Evolutionary conservation across 2,888 invertebrate genomes (phyloP), one percentile per base, ranked within the genome.

Genomic region (Petrolisthes manimaculis): DNA sequence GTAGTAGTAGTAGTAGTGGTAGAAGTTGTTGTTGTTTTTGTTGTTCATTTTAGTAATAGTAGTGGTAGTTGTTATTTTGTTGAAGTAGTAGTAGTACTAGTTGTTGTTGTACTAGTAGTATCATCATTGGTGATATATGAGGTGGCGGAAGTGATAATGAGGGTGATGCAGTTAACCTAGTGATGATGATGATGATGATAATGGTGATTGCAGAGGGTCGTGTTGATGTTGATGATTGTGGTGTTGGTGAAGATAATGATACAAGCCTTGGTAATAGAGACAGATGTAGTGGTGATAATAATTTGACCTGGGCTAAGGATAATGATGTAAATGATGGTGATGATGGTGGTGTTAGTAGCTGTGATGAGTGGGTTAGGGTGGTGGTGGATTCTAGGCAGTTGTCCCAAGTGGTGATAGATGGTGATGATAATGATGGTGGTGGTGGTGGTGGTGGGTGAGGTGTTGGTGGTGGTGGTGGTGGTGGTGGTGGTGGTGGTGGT

Each of bases 211-310:
- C 14, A 14, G 67, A 14, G 14, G 67, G 67, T 12, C 67, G 9
- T 8, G 67, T 12, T 14, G 14, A 67, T 67, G 67, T 67, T 67
- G 67, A 67, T 8, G 67, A 67, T 67, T 12, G 24, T 75, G 75
- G n/a, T n/a, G n/a, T n/a, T n/a, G 71, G n/a, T 71, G 71, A 71
- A 5, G 71, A n/a, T 71, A 71, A n/a, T 71, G 71, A n/a, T n/a
- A n/a, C n/a, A n/a, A n/a, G n/a, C n/a, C n/a, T n/a, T 71, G 71
- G n/a, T 61, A 14, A 61, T 61, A 14, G 61, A 61, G n/a, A n/a
- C n/a, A n/a, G 71, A n/a, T 12, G 12, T 71, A n/a, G n/a, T n/a
- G n/a, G n/a, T n/a, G n/a, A n/a, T 71, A n/a, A n/a, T 71, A n/a
- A 71, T 71, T 61, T 14, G 61, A 61, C 8, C 14, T 6, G 6